Percentiles rank a stretch among this genome's conserved stretches.
Evolutionary conservation across 2,888 invertebrate genomes (phyloP).

Genomic region (Melanargia galathea): DNA sequence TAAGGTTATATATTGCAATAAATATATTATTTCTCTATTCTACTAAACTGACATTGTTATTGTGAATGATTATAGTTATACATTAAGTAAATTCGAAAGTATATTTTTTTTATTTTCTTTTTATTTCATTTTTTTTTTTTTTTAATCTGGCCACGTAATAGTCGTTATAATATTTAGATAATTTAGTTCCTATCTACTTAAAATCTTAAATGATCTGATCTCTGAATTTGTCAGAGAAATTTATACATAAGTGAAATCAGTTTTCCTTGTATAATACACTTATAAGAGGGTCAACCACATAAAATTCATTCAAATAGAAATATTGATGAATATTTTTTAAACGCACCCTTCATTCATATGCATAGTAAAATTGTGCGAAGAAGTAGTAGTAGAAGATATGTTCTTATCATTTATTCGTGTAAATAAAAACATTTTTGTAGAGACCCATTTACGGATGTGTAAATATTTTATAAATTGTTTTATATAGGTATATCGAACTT

Average conservation of each 20-base stretch:
- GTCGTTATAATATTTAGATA: neutral
- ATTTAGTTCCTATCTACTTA: conserved; percentile 14
- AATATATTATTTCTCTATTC: conserved; percentile 3
- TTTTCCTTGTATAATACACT: neutral
- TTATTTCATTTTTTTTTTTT: conserved; percentile 11
- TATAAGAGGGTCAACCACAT: conserved; percentile 3
- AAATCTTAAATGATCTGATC: conserved; percentile 12
- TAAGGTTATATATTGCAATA: conserved; percentile 4
- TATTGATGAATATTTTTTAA: neutral
- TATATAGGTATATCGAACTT: neutral
- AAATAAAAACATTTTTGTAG: conserved; percentile 4
- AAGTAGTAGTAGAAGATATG: conserved; percentile 30
- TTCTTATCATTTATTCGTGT: conserved; percentile 4
- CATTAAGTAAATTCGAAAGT: neutral
- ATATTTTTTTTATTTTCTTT: neutral
- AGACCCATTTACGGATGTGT: conserved; percentile 12
- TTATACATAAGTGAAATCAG: neutral
- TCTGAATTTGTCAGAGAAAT: neutral
- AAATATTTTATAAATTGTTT: conserved; percentile 13
- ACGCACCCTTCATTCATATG: neutral
- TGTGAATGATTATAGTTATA: neutral
- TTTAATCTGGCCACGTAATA: neutral
- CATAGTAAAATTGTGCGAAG: conserved; percentile 26
- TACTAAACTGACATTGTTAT: conserved; percentile 12
- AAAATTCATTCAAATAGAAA: conserved; percentile 3